Percentiles rank a stretch among this genome's conserved stretches.
Evolutionary conservation across 2,888 invertebrate species (phyloP).

Genomic region (Nezara viridula): DNA sequence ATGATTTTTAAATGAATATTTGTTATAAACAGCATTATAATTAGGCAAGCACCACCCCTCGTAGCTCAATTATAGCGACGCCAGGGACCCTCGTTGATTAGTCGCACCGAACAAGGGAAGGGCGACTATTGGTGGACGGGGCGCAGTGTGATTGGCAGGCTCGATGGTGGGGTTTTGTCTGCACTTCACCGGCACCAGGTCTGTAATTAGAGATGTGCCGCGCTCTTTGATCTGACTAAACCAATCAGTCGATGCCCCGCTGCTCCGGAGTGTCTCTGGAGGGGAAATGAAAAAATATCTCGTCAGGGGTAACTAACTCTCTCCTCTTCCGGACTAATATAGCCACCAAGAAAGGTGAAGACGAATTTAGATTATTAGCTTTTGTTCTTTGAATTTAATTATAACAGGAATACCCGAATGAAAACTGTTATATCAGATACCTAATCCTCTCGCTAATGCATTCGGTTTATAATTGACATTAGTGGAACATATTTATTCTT

Average conservation of each 20-base stretch:
- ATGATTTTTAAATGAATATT: not conserved
- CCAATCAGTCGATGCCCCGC: not conserved
- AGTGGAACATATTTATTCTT: too few relatives aligned
- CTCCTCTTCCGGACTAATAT: not conserved
- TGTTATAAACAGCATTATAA: not conserved
- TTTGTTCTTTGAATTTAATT: too few relatives aligned
- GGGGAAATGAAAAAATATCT: not conserved
- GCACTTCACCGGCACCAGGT: not conserved
- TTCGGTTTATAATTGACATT: too few relatives aligned
- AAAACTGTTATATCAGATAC: too few relatives aligned
- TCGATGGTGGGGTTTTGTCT: not conserved
- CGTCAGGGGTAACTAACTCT: not conserved
- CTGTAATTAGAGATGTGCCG: slow-evolving; percentile 18
- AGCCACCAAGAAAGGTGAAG: too few relatives aligned
- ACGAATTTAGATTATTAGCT: too few relatives aligned
- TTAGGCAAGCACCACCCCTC: not conserved
- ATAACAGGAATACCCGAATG: too few relatives aligned
- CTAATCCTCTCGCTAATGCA: too few relatives aligned
- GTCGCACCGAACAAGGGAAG: not conserved
- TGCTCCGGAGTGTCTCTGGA: not conserved
- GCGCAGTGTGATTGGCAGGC: slow-evolving; percentile 20
- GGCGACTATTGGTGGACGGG: not conserved
- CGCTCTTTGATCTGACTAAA: slow-evolving; percentile 33
- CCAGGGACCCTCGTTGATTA: not conserved
- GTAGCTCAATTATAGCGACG: not conserved